A percentile compares a stretch with the other conserved stretches of the same genome.
Evolutionary conservation across 1,140 invertebrate genomes (phyloP).

Genomic region (Dolichoris vasculosae): DNA sequence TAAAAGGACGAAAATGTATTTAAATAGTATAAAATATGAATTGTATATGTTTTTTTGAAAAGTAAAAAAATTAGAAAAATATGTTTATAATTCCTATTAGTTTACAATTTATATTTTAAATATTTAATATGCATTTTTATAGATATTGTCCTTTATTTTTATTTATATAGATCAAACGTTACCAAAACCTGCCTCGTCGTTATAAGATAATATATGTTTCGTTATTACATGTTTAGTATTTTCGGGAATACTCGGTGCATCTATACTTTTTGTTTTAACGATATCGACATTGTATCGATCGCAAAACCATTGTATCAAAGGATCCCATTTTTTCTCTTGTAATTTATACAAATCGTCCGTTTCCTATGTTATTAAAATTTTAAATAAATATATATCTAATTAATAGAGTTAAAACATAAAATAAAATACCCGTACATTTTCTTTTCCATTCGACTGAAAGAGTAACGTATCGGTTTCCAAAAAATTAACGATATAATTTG

Average conservation of each 20-base stretch:
- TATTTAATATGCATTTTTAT: conserved; percentile 10
- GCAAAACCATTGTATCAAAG: conserved; percentile 91
- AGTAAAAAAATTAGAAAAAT: too few species aligned
- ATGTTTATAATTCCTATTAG: not conserved
- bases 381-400: conserved; percentile 38
- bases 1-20: conserved; percentile 3
- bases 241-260: conserved; percentile 78
- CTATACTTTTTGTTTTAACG: conserved; percentile 81
- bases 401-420: not conserved
- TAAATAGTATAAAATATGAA: not conserved
- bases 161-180: conserved; percentile 57
- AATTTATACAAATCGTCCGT: conserved; percentile 83
- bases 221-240: conserved; percentile 81
- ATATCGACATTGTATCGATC: conserved; percentile 84
- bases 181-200: conserved; percentile 87
- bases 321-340: conserved; percentile 90
- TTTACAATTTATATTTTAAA: not conserved
- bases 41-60: not conserved
- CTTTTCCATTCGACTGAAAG: conserved; percentile 83
- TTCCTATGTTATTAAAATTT: conserved; percentile 73
- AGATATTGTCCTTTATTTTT: conserved; percentile 17
- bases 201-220: conserved; percentile 85
- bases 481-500: conserved; percentile 86
- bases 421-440: conserved; percentile 43
- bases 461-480: conserved; percentile 92